These are phyloP conservation scores for Agrenia bidenticulata DNA, from an alignment of 2,888 invertebrate genomes.

Conservation along the genomic window DNA sequence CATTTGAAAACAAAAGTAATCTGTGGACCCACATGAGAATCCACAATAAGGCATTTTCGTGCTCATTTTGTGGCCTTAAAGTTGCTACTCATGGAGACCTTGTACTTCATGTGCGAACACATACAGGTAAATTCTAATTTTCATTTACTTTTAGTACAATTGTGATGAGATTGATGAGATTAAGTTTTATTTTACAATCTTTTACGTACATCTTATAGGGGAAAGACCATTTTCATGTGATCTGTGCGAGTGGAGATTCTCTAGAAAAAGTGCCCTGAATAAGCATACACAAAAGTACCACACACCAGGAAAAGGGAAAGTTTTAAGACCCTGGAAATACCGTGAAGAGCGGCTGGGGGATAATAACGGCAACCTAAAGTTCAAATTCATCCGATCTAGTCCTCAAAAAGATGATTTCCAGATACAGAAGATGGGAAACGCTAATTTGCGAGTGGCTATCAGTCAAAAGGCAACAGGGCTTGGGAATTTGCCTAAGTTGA, in stretches of 20 bases:
- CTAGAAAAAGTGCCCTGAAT: constrained; percentile 29
- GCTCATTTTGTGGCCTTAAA: constrained; percentile 30
- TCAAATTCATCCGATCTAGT: constrained; percentile 2
- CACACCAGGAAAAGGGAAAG: constrained; percentile 27
- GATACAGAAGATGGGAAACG: background rate
- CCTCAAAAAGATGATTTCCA: background rate
- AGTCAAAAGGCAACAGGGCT: no score
- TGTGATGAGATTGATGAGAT: background rate
- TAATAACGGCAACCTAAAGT: background rate
- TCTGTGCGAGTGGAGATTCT: constrained; percentile 34
- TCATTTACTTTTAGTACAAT: no score
- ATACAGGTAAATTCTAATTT: constrained; percentile 26
- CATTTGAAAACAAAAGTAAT: constrained; percentile 29
- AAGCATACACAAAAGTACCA: constrained; percentile 36
- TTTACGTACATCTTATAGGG: background rate
- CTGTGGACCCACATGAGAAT: constrained; percentile 29
- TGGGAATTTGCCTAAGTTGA: background rate
- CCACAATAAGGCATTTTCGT: constrained; percentile 33
- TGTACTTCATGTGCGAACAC: constrained; percentile 32
- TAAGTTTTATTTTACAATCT: background rate
- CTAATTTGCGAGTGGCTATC: no score
- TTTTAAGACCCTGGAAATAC: constrained; percentile 22
- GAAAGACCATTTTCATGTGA: constrained; percentile 30
- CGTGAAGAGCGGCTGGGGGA: background rate
- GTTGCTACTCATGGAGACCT: constrained; percentile 37